Base-by-base conservation (phyloP, 2,797 vertebrate genomes). In the Triplophysa yarkandensis region DNA sequence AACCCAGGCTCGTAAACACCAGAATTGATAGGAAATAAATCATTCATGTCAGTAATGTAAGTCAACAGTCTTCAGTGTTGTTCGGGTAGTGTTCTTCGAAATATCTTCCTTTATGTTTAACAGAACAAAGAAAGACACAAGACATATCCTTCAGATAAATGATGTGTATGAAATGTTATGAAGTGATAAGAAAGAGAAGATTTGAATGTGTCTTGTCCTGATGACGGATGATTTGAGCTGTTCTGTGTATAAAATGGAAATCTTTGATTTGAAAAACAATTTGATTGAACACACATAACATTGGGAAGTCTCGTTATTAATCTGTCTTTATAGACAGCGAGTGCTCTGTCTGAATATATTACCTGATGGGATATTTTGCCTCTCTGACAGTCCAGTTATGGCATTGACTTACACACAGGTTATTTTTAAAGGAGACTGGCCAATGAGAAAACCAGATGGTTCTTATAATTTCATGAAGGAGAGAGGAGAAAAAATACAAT, bases 371-470 rank as follows among this genome's bases (percentile, higher is more conserved):
- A 63, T 41, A 25, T 52, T 52, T 61, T 44, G 44, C 44, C 21
- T 52, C 44, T 71, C 10, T 39, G 21, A 63, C 5, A 23, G 58
- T 52, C 46, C 23, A 52, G 70, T 25, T 21, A 65, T 50, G 16
- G 43, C 48, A 46, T 27, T 65, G 68, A 44, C 28, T 57, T 63
- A 65, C 75, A 44, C 54, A 39, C 41, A 17, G 2, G 50, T 50
- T 71, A 71, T 77, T 71, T 77, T 65, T 64, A 48, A 36, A 55
- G 39, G 28, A 65, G 75, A 48, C 32, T 8, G 43, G 43, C 70
- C 25, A 70, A 71, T 71, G 75, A 65, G 68, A 69, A 58, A 58
- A 57, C 21, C 68, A 77, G 67, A 13, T 50, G 30, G 21, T 6
- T 27, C 58, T 39, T 14, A 25, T 25, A 41, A 25, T 11, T 36